These are phyloP conservation scores for Tenrec ecaudatus DNA, from an alignment of 2,113 vertebrate species.

Conservation along the genomic window DNA sequence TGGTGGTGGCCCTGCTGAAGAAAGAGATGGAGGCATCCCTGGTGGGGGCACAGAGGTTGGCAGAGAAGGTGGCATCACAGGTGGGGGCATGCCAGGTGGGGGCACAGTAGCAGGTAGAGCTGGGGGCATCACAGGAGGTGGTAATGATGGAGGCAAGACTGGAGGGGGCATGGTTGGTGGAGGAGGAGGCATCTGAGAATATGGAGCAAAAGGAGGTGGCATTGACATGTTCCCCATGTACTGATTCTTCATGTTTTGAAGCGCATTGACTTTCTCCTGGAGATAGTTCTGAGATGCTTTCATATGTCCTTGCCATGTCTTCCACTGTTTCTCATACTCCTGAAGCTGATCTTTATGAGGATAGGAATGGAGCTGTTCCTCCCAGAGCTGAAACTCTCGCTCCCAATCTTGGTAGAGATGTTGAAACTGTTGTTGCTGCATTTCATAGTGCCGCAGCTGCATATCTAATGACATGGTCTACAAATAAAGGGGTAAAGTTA, in stretches of 20 bases:
- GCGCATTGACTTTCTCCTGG: conserved; percentile 92
- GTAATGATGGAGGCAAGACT: conserved; percentile 82
- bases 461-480: conserved; percentile 95
- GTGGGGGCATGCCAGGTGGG: conserved; percentile 78
- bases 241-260: conserved; percentile 93
- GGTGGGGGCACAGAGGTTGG: conserved; percentile 80
- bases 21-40: conserved; percentile 75
- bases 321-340: conserved; percentile 98
- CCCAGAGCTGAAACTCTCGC: conserved; percentile 94
- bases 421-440: conserved; percentile 95
- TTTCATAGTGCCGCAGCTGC: conserved; percentile 94
- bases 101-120: conserved; percentile 71
- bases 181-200: conserved; percentile 87
- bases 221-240: conserved; percentile 89
- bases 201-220: conserved; percentile 90
- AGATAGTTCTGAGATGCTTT: conserved; percentile 94
- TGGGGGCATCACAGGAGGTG: conserved; percentile 83
- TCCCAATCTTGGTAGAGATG: conserved; percentile 96
- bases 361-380: conserved; percentile 95
- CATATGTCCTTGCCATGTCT: conserved; percentile 98
- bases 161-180: conserved; percentile 86
- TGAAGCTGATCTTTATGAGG: conserved; percentile 98
- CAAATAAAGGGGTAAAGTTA: conserved; percentile 68
- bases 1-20: conserved; percentile 77
- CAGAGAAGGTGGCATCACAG: conserved; percentile 79